Evolutionary conservation across 2,113 vertebrate species (phyloP).

Genomic region (Calidris pygmaea): DNA sequence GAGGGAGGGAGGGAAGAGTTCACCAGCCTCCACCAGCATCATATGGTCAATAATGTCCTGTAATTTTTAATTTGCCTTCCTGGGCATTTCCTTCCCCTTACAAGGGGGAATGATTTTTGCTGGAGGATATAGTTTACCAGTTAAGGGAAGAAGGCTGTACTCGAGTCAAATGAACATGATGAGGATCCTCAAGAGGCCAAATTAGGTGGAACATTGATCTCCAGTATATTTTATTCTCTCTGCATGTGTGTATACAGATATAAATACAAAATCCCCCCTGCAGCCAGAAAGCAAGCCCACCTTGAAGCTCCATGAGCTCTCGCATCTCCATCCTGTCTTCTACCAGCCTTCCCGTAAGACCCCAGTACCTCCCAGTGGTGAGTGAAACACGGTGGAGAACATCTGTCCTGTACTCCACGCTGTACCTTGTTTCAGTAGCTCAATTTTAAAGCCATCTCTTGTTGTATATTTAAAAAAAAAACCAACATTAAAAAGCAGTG

Average conservation of each 20-base stretch:
- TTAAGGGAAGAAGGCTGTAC: neutral
- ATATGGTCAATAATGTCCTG: neutral
- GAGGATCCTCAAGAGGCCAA: neutral
- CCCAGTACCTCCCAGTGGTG: neutral
- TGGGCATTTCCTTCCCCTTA: neutral
- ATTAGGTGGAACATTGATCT: neutral
- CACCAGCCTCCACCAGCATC: neutral
- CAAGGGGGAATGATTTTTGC: neutral
- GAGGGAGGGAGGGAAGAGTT: neutral
- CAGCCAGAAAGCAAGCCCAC: neutral
- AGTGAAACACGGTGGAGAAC: neutral
- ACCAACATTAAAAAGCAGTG: neutral
- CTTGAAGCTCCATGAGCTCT: neutral
- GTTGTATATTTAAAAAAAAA: neutral
- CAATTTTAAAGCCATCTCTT: neutral
- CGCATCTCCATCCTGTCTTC: neutral
- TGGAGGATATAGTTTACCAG: neutral
- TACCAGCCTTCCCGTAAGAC: neutral
- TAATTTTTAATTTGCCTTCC: neutral
- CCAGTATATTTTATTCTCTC: neutral
- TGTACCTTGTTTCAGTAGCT: neutral
- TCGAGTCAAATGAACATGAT: neutral
- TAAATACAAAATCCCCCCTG: neutral
- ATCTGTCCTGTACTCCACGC: accelerated
- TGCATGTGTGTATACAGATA: neutral